Evolutionary conservation across 2,113 vertebrate species (phyloP).

Genomic region (Ailuropoda melanoleuca): DNA sequence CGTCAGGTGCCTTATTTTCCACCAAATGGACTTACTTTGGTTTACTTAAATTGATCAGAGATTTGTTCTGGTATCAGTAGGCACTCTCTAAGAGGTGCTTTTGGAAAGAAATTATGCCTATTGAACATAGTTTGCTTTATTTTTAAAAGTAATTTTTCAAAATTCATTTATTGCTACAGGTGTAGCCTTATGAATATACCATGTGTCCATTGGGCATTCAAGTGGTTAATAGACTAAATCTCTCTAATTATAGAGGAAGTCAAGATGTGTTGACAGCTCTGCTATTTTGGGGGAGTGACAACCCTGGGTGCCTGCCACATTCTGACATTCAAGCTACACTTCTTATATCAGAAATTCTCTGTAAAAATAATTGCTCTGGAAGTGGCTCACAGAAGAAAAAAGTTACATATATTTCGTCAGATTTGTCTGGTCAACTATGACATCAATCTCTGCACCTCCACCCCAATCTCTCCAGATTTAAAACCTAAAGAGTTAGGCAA

Average conservation of each 20-base stretch:
- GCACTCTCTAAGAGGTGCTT: background rate
- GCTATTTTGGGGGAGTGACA: background rate
- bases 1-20: background rate
- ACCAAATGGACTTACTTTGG: background rate
- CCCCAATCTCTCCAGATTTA: background rate
- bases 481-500: background rate
- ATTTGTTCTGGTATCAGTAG: background rate
- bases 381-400: background rate
- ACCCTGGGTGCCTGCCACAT: background rate
- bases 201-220: slow-evolving; percentile 13
- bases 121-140: slow-evolving; percentile 7
- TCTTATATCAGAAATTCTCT: slow-evolving; percentile 18
- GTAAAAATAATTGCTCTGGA: slow-evolving; percentile 32
- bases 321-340: slow-evolving; percentile 33
- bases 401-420: background rate
- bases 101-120: background rate
- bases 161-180: slow-evolving; percentile 31
- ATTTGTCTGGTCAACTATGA: slow-evolving; percentile 16
- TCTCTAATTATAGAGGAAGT: slow-evolving; percentile 60
- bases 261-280: slow-evolving; percentile 46
- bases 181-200: background rate
- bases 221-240: slow-evolving; percentile 47
- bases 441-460: background rate
- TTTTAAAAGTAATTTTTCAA: slow-evolving; percentile 45
- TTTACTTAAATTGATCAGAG: background rate